Evolutionary conservation across 2,888 invertebrate genomes (phyloP), one percentile per base, ranked within the genome.

Genomic region (Carpatolechia fugitivella): DNA sequence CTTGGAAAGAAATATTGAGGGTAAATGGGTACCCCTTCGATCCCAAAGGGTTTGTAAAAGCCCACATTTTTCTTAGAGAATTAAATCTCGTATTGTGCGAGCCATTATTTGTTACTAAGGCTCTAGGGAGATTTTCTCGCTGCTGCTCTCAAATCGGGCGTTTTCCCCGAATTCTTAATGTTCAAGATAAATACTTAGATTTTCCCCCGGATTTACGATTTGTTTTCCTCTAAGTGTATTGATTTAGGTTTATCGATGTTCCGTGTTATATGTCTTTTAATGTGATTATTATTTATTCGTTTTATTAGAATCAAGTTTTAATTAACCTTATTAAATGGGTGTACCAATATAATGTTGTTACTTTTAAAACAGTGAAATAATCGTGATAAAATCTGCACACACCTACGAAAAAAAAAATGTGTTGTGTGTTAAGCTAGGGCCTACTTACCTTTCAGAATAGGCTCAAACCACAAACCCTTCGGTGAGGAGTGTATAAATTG

Each of bases 41-140:
- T 41, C 40, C 20, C 40, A 41, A 41, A 41, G 40, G 40, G 18
- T 41, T 41, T 11, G 40, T 41, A 20, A 40, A 41, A 41, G 40
- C 11, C 18, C 40, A 41, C 40, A 41, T 20, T 18, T 41, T 41
- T 41, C 40, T 41, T 41, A 41, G 8, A 41, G 40, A 41, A 38
- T 38, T 38, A 38, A 38, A 41, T 41, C 20, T 41, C 40, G 40
- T 18, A 41, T 41, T 41, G 40, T 41, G 11, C 40, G 40, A 1
- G 3, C 24, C 24, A 24, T 24, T 24, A 24, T 24, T 24, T 41
- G 40, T 41, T 18, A 18, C 40, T 18, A 20, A 41, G 18, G 40
- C 20, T 18, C 18, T 8, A 11, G 40, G 16, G 38, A 41, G 40
- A 41, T 18, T 41, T 41, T n/a, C 14, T 35, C 11, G 38, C 38